phyloP scores from a whole-genome alignment of 2,797 vertebrate species.

The Cyclura pinguis region DNA sequence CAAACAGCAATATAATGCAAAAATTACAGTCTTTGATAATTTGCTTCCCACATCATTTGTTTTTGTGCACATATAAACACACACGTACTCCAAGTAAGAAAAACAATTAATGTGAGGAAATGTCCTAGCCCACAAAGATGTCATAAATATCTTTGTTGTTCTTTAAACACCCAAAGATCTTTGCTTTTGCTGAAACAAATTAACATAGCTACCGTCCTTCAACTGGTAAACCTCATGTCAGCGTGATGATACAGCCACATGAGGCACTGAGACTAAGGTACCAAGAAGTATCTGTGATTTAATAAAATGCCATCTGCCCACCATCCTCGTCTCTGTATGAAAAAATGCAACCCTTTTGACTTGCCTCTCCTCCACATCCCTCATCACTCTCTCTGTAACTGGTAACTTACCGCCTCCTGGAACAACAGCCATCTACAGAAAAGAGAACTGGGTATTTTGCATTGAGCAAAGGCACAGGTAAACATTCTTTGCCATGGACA shows the following conservation, averaged over 20 bases:
- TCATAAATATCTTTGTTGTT: neutral
- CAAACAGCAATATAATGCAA: neutral
- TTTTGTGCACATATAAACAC: neutral
- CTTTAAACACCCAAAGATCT: neutral
- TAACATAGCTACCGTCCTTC: neutral
- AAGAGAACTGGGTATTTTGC: neutral
- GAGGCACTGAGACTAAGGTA: neutral
- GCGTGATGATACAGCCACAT: neutral
- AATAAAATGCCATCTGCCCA: neutral
- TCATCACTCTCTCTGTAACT: neutral
- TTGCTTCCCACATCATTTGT: neutral
- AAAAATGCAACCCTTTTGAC: neutral
- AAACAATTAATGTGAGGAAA: neutral
- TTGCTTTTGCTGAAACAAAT: neutral
- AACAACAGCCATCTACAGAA: neutral
- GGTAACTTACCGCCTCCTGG: constrained; percentile 32
- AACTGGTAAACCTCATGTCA: neutral
- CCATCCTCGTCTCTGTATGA: neutral
- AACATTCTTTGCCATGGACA: constrained; percentile 61
- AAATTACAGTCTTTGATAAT: neutral
- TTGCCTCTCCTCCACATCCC: neutral
- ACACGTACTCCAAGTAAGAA: neutral
- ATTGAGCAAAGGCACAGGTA: constrained; percentile 21
- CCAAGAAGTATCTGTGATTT: neutral
- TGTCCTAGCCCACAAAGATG: neutral